Percentiles rank a stretch among this genome's conserved stretches.
Conservation (phyloP, 2,113 vertebrate genomes). For the Neolamprologus kungweensis region DNA sequence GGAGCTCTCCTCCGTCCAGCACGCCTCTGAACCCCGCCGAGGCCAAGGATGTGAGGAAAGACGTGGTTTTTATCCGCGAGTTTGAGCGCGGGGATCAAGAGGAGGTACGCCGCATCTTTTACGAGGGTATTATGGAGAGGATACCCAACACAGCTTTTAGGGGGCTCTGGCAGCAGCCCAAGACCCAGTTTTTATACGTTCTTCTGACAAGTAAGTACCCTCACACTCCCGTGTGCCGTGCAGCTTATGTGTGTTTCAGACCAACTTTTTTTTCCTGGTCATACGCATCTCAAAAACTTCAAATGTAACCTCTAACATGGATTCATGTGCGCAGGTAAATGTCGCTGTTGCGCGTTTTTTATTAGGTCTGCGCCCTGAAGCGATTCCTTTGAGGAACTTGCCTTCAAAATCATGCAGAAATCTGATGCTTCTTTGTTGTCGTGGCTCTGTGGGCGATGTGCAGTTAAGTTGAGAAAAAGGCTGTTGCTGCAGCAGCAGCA, state of each 20-base stretch:
- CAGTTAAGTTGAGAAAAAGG: neutral
- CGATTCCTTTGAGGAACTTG: neutral
- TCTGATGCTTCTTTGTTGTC: neutral
- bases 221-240: neutral
- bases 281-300: neutral
- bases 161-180: constrained; percentile 83
- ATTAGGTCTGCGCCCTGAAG: neutral
- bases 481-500: constrained; percentile 1
- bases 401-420: neutral
- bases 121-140: constrained; percentile 92
- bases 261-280: neutral
- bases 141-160: constrained; percentile 92
- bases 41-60: constrained; percentile 64
- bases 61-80: constrained; percentile 84
- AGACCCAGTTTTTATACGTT: constrained; percentile 82
- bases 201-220: constrained; percentile 83
- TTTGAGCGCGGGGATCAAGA: constrained; percentile 83
- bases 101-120: constrained; percentile 89
- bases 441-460: neutral
- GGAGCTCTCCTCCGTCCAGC: constrained; percentile 77
- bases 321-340: neutral
- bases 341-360: neutral
- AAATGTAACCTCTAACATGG: neutral
- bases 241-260: neutral
- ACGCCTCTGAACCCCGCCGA: constrained; percentile 56